Conservation (phyloP, 2,113 vertebrate genomes). For the Spermophilus dauricus region DNA sequence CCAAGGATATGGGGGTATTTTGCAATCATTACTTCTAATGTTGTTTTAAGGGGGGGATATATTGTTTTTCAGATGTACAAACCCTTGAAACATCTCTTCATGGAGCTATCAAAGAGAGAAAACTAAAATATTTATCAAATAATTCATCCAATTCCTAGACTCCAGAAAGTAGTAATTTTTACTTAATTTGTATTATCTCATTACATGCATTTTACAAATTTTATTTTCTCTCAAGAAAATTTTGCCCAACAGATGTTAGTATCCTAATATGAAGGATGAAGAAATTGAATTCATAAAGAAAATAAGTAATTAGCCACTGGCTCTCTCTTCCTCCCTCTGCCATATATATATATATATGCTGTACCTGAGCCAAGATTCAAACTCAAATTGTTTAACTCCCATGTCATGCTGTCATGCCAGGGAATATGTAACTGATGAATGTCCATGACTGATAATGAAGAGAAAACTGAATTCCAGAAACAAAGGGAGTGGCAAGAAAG, state of each 20-base stretch:
- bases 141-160: neutral
- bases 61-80: conserved; percentile 30
- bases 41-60: neutral
- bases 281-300: neutral
- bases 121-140: conserved; percentile 44
- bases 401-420: neutral
- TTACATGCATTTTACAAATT: neutral
- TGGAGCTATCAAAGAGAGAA: neutral
- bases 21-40: conserved; percentile 31
- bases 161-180: conserved; percentile 9
- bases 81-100: neutral
- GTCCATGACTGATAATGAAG: neutral
- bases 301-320: neutral
- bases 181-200: conserved; percentile 27
- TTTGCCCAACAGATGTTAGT: neutral
- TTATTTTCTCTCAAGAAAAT: conserved; percentile 45
- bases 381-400: conserved; percentile 24
- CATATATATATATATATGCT: neutral
- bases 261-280: neutral
- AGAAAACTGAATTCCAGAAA: neutral
- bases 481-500: neutral
- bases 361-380: neutral
- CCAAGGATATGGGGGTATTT: neutral
- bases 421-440: neutral
- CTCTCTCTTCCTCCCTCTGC: too few relatives aligned